Evolutionary conservation across 2,797 vertebrate genomes (phyloP).

Genomic region (Limnodromus scolopaceus): DNA sequence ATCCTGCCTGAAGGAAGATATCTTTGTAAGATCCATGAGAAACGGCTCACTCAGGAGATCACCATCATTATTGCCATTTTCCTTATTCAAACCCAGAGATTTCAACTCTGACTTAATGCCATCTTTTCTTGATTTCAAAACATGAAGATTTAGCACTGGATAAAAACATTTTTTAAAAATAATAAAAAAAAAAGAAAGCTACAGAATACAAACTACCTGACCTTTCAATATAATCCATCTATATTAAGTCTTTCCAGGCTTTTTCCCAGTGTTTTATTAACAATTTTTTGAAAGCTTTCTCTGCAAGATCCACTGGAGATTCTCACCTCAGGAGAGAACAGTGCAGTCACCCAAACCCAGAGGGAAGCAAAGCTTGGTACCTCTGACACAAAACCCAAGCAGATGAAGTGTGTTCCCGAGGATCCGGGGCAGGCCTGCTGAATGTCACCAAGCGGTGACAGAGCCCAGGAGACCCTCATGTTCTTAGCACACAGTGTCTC

Average conservation of each 20-base stretch:
- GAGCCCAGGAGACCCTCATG: background rate
- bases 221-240: background rate
- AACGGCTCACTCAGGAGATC: background rate
- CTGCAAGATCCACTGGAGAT: background rate
- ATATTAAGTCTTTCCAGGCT: background rate
- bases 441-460: background rate
- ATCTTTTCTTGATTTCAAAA: background rate
- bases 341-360: background rate
- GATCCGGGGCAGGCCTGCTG: background rate
- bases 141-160: background rate
- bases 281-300: background rate
- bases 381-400: background rate
- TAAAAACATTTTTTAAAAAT: background rate
- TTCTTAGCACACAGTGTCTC: background rate
- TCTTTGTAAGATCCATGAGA: background rate
- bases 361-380: background rate
- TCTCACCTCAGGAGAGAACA: background rate
- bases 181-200: background rate
- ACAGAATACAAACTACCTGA: background rate
- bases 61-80: background rate
- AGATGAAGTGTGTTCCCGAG: background rate
- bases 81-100: background rate
- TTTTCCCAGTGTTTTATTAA: background rate
- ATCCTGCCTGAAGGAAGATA: background rate
- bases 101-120: background rate